Conservation (phyloP, 2,888 invertebrate species). For the Dyspetes luteomarginatus region DNA sequence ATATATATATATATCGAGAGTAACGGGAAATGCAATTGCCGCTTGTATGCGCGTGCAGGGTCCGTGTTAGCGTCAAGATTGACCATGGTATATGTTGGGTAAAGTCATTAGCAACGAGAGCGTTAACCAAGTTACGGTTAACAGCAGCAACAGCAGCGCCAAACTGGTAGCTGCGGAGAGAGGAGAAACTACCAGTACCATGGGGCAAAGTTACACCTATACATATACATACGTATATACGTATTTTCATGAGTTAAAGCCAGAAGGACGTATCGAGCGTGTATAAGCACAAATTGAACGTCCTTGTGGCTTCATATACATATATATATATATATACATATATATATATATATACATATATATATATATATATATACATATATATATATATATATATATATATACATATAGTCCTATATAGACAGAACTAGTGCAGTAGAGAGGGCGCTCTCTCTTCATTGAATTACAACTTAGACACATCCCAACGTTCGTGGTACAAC, state of each 20-base stretch:
- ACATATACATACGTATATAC: background rate
- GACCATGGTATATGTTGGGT: constrained; percentile 67
- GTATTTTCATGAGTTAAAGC: background rate
- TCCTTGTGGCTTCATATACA: background rate
- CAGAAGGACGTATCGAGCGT: background rate
- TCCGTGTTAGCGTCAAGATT: constrained; percentile 64
- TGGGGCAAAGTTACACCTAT: background rate
- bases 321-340: no score
- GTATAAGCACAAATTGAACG: background rate
- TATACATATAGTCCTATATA: background rate
- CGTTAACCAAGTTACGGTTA: constrained; percentile 78
- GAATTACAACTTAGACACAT: constrained; percentile 80
- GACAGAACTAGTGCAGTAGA: no score
- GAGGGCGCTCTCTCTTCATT: constrained; percentile 75
- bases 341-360: background rate
- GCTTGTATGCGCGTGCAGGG: constrained; percentile 44
- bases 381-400: background rate
- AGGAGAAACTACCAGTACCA: background rate
- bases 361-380: background rate
- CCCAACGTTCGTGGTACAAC: constrained; percentile 71
- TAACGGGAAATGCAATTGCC: constrained; percentile 58
- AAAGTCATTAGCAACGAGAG: constrained; percentile 76
- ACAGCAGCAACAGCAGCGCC: constrained; percentile 69
- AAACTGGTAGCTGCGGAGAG: background rate
- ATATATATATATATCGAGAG: background rate